Evolutionary conservation across 1,140 invertebrate genomes (phyloP), one percentile per base, ranked within the genome.

Genomic region (Drosophila albomicans): DNA sequence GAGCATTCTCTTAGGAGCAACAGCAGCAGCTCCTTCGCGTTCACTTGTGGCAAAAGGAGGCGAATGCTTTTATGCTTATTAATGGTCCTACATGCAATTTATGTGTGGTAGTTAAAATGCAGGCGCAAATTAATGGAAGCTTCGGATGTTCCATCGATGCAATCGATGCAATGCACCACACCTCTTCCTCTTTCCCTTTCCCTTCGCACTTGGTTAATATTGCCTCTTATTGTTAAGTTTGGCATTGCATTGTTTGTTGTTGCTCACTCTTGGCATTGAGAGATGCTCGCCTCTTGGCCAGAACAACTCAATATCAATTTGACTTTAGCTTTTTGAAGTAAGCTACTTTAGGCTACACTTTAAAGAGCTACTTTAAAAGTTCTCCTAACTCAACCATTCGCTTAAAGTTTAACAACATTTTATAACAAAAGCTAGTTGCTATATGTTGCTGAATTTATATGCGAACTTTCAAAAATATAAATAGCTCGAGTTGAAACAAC

Each of bases 51-150:
- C n/a, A 43, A 38, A 38, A 13, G 11, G 30, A 52, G 28, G 56
- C 66, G 72, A 78, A 79, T 76, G 79, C 77, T 80, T 87, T 88
- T 80, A 82, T 87, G 82, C 80, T 88, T 88, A 88, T 87, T 87
- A 87, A 87, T 87, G 82, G 86, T 66, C 51, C 77, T 71, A 61
- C 80, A 87, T 82, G 77, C 82, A 84, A 87, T 87, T 87, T 87
- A 87, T 87, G 70, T 82, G 63, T 63, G 75, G 78, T 67, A 71
- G 66, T 87, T 88, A 82, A 87, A 82, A 75, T 61, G 58, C 62
- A 69, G 76, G 35, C 69, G 56, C 64, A 78, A 80, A 84, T 82
- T 74, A 84, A 80, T 84, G 79, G 71, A 81, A 49, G 59, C n/a
- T 61, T 51, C 51, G 48, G 25, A 45, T 13, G 16, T 45, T n/a